These are phyloP conservation scores for Teleogryllus oceanicus DNA, from an alignment of 2,888 invertebrate species.

Conservation along the genomic window DNA sequence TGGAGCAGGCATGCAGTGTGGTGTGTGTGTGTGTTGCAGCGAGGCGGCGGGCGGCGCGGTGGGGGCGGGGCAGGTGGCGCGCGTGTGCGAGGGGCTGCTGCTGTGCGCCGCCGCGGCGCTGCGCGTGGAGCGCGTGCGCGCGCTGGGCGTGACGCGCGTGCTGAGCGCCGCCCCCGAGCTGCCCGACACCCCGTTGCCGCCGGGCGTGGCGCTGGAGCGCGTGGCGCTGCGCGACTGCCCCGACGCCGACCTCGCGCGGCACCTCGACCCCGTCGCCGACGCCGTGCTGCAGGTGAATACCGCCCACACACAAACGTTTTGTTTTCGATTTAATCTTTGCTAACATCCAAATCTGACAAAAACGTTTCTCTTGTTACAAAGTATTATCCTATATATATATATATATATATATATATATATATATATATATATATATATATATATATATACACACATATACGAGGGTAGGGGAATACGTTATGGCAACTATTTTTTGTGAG, in stretches of 20 bases:
- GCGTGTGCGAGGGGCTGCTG: slow-evolving; percentile 69
- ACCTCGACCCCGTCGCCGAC: slow-evolving; percentile 75
- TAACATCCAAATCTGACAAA: no score
- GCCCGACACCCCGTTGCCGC: slow-evolving; percentile 61
- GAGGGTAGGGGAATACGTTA: no score
- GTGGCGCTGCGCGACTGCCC: slow-evolving; percentile 73
- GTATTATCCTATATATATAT: no score
- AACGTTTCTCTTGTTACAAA: no score
- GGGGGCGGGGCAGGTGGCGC: slow-evolving; percentile 52
- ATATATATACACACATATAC: no score
- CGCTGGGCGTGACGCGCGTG: slow-evolving; percentile 69
- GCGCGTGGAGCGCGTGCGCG: slow-evolving; percentile 63
- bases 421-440: no score
- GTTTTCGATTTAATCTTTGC: no score
- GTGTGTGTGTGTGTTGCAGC: background rate
- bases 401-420: no score
- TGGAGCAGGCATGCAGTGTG: no score
- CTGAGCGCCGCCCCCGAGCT: slow-evolving; percentile 81
- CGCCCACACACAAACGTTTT: no score
- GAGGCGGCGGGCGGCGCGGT: slow-evolving; percentile 43
- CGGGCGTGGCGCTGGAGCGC: slow-evolving; percentile 60
- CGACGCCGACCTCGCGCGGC: slow-evolving; percentile 64
- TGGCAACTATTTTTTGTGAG: no score
- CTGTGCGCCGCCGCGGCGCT: slow-evolving; percentile 77
- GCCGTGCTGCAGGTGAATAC: slow-evolving; percentile 63